Conservation (phyloP, 2,888 invertebrate genomes). For the Neoaliturus tenellus region DNA sequence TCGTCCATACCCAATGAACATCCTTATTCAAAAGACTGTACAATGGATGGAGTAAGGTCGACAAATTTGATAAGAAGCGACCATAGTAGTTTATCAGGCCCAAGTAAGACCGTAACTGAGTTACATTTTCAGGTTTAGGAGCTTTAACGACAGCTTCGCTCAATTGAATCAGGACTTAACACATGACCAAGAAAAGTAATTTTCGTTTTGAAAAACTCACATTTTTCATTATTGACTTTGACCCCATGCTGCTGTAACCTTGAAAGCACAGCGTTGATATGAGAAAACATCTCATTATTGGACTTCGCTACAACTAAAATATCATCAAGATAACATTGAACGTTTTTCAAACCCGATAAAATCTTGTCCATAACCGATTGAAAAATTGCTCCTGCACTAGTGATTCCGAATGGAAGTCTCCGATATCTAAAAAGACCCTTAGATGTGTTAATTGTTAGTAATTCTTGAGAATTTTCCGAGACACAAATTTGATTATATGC, state of each 20-base stretch:
- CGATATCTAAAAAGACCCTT: not conserved
- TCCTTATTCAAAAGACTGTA: not conserved
- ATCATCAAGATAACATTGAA: not conserved
- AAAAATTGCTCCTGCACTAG: not conserved
- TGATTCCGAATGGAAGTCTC: not conserved
- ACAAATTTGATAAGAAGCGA: not conserved
- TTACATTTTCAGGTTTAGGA: not conserved
- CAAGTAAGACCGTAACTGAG: not conserved
- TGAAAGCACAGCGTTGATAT: not conserved
- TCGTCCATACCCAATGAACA: not conserved
- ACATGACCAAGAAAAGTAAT: not conserved
- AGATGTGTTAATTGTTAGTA: not conserved
- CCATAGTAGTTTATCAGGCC: constrained; percentile 3
- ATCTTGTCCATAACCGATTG: not conserved
- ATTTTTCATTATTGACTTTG: not conserved
- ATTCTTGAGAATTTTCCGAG: not conserved
- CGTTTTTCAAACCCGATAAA: not conserved
- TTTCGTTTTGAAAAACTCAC: not conserved
- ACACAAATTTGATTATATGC: not conserved
- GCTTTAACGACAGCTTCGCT: not conserved
- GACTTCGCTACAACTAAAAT: not conserved
- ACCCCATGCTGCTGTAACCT: not conserved
- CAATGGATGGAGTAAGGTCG: not conserved
- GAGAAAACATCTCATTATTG: not conserved
- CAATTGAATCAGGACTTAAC: not conserved